phyloP scores from a whole-genome alignment of 2,797 vertebrate species.

The Fratercula arctica region DNA sequence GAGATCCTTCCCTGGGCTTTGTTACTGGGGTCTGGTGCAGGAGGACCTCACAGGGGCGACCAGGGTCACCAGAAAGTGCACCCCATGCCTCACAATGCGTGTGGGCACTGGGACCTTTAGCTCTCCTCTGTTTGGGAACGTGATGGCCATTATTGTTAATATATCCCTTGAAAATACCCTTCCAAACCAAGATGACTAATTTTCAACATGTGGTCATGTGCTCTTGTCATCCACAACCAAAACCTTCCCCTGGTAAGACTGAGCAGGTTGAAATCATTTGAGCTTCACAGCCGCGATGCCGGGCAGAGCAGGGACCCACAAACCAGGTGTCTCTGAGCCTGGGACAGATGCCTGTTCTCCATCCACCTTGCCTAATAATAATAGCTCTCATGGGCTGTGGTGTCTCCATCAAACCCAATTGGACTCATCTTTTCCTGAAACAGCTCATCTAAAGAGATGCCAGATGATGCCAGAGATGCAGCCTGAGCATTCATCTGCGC shows the following conservation, averaged over 20 bases:
- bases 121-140: not conserved
- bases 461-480: not conserved
- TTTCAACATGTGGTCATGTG: rapidly evolving
- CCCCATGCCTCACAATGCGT: not conserved
- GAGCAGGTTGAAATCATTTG: constrained; percentile 25
- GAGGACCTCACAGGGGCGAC: not conserved
- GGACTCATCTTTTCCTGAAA: not conserved
- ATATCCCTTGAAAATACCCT: not conserved
- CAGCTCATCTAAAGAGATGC: not conserved
- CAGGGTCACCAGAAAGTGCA: not conserved
- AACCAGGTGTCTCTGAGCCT: not conserved
- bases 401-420: not conserved
- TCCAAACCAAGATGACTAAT: not conserved
- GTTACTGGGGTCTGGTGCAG: not conserved
- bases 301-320: not conserved
- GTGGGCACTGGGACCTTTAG: not conserved
- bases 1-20: not conserved
- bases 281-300: rapidly evolving
- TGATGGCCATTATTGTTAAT: not conserved
- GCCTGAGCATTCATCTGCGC: not conserved
- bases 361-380: not conserved
- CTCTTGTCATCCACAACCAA: not conserved
- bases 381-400: not conserved
- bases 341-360: not conserved
- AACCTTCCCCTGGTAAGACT: not conserved